Evolutionary conservation across 2,888 invertebrate species (phyloP).

Genomic region (Sarcophaga rosellei): DNA sequence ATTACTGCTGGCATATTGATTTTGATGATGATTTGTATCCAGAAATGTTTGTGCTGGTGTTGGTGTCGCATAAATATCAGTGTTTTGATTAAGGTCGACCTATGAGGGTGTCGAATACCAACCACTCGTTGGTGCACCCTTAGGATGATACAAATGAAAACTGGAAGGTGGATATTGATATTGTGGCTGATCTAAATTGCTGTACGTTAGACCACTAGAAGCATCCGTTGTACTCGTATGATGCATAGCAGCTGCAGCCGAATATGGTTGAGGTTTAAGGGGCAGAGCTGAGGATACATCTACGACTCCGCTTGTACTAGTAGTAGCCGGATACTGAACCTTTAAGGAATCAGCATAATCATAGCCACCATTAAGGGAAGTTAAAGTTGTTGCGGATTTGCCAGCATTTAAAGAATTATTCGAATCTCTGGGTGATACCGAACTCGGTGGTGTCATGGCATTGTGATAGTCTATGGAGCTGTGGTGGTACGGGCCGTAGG

Average conservation of each 20-base stretch:
- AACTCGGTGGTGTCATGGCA: conserved; percentile 98
- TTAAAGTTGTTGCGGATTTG: conserved; percentile 68
- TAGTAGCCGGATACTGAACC: conserved; percentile 76
- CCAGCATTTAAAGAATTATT: conserved; percentile 82
- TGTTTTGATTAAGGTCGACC: conserved; percentile 72
- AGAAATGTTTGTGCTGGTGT: conserved; percentile 55
- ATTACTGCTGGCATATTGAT: conserved; percentile 54
- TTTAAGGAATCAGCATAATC: conserved; percentile 86
- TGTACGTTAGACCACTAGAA: conserved; percentile 85
- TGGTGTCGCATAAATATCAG: conserved; percentile 36
- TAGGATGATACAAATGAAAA: conserved; percentile 91
- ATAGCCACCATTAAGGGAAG: conserved; percentile 81
- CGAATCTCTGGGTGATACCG: conserved; percentile 96
- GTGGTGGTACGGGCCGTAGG: conserved; percentile 83
- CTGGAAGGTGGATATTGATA: conserved; percentile 92
- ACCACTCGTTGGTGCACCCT: conserved; percentile 86
- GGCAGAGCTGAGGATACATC: conserved; percentile 87
- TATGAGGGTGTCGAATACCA: conserved; percentile 92
- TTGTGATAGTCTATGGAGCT: conserved; percentile 92
- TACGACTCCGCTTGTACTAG: conserved; percentile 80
- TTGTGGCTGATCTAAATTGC: conserved; percentile 89
- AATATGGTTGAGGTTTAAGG: conserved; percentile 94
- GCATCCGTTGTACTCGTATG: conserved; percentile 84
- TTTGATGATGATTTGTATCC: conserved; percentile 46
- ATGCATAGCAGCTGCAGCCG: conserved; percentile 85